Conservation (phyloP, 2,888 invertebrate genomes). For the Drosophila cognata region DNA sequence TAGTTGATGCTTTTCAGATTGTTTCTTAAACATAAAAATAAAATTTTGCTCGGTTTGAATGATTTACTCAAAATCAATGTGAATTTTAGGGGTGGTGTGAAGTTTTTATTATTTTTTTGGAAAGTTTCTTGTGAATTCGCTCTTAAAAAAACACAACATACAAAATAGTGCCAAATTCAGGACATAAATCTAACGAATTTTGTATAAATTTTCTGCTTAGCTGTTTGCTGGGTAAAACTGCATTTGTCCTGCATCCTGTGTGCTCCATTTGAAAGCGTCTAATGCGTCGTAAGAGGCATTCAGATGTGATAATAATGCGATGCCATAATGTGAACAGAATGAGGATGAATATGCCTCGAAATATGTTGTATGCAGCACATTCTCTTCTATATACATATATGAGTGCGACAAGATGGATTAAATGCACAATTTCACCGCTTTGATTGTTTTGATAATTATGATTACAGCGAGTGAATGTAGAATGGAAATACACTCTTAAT, state of each 20-base stretch:
- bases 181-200: neutral
- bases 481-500: neutral
- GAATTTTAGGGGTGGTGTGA: neutral
- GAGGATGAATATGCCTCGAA: constrained; percentile 6
- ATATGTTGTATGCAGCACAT: neutral
- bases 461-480: neutral
- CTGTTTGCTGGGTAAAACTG: constrained; percentile 1
- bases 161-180: neutral
- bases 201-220: neutral
- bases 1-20: neutral
- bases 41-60: neutral
- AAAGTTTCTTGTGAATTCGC: neutral
- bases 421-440: neutral
- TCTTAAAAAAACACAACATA: neutral
- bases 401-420: neutral
- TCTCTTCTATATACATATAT: neutral
- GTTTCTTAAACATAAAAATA: neutral
- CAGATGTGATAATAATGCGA: constrained; percentile 35
- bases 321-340: constrained; percentile 8
- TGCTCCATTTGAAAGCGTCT: constrained; percentile 14
- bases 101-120: neutral
- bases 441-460: neutral
- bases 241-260: constrained; percentile 2
- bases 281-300: constrained; percentile 48
- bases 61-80: neutral